Base-by-base conservation (phyloP, 2,888 invertebrate genomes). In the Argyresthia goedartella region DNA sequence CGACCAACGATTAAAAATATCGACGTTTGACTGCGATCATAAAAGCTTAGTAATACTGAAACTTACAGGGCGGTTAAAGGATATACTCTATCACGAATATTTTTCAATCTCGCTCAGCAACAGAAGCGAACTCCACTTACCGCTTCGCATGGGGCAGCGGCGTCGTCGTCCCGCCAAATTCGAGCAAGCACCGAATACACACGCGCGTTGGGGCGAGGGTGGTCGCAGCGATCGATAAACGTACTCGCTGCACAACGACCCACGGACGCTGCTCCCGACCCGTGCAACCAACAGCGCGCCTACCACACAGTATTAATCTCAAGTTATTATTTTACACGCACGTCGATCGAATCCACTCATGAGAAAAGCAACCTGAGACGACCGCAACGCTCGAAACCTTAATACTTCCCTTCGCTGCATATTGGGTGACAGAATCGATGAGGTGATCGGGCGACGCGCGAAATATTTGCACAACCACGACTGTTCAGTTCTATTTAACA, bases 361-460 rank as follows among this genome's bases (percentile, higher is more conserved):
- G 86, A 85, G 86, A 86, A 86, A 86, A 82, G 86, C 79, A 85
- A 86, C 81, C 65, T 75, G 86, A 86, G 81, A 84, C 82, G 85
- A 86, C 86, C 86, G 80, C 85, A 86, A 71, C 73, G 81, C 71
- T 78, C 81, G 85, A 86, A 85, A 85, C 86, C 86, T 84, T 84
- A 86, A 79, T 85, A 85, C 85, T 84, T 84, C 85, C 85, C 84
- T 85, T 82, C 81, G 76, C 71, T 82, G 77, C 78, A 79, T 85
- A 85, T 86, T 78, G 75, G 73, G 81, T 86, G 82, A 84, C 86
- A 84, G 74, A 78, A 73, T 66, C 71, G 67, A 69, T 52, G 47
- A 33, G 69, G 68, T 71, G 70, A 75, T 75, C 73, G 65, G 69
- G 67, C 73, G 69, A 67, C 64, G 60, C 67, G 70, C 62, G 42